Conservation (phyloP, 1,140 invertebrate species). For the Solenopsis fugax region DNA sequence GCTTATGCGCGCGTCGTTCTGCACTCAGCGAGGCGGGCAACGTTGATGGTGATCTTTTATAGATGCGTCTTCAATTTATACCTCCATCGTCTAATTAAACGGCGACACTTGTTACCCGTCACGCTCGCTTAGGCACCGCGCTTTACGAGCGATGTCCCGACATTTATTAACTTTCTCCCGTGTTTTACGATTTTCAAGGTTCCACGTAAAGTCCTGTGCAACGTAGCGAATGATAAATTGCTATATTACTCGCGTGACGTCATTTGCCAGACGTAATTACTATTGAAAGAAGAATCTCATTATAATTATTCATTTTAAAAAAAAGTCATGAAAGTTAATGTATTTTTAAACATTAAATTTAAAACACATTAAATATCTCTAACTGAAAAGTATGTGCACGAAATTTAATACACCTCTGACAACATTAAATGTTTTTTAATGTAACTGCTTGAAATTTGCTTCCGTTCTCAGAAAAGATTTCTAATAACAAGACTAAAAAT, state of each 20-base stretch:
- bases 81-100: conserved; percentile 47
- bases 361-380: too few relatives aligned
- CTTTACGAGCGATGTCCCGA: background rate
- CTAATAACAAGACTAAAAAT: too few relatives aligned
- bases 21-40: background rate
- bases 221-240: background rate
- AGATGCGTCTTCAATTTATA: conserved; percentile 34
- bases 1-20: background rate
- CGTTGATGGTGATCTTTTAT: conserved; percentile 22
- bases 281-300: background rate
- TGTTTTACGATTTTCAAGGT: background rate
- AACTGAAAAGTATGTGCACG: too few relatives aligned
- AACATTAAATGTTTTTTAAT: too few relatives aligned
- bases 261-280: background rate
- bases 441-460: too few relatives aligned
- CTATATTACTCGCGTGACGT: background rate
- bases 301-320: background rate
- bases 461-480: too few relatives aligned
- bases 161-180: conserved; percentile 24
- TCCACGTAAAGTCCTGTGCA: background rate
- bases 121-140: conserved; percentile 13
- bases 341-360: too few relatives aligned
- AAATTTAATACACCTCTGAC: too few relatives aligned
- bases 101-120: conserved; percentile 57
- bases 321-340: too few relatives aligned